These are phyloP conservation scores for Subacronicta megacephala DNA, from an alignment of 2,888 invertebrate species.

Conservation along the genomic window DNA sequence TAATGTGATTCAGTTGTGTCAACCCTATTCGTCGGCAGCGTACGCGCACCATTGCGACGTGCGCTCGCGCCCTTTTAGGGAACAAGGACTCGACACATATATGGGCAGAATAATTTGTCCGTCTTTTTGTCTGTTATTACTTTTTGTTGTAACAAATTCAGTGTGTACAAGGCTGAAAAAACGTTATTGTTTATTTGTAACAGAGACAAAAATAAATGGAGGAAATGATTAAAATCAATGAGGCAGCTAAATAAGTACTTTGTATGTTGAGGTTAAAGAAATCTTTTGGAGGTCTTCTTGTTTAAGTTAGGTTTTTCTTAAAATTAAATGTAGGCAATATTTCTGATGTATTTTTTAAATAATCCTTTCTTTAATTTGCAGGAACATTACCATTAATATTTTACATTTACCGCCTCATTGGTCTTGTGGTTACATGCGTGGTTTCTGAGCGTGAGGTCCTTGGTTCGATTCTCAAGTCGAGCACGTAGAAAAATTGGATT, in stretches of 20 bases:
- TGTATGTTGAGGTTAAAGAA: slow-evolving; percentile 19
- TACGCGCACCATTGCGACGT: slow-evolving; percentile 5
- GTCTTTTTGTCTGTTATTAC: slow-evolving; percentile 21
- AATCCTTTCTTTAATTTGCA: too few species aligned
- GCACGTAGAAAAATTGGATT: too few species aligned
- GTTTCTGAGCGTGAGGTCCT: too few species aligned
- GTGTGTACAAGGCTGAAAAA: slow-evolving; percentile 20
- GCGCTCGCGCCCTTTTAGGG: slow-evolving; percentile 47
- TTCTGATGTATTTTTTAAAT: too few species aligned
- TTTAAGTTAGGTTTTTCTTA: background rate
- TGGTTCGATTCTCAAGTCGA: too few species aligned
- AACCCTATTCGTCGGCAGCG: slow-evolving; percentile 31
- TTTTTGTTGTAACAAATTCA: slow-evolving; percentile 28
- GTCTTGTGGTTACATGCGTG: too few species aligned
- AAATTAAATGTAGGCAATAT: background rate
- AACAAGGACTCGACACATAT: slow-evolving; percentile 47
- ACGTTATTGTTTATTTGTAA: slow-evolving; percentile 25
- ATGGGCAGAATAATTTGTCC: slow-evolving; percentile 42
- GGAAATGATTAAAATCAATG: slow-evolving; percentile 32
- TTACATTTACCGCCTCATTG: too few species aligned
- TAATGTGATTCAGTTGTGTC: slow-evolving; percentile 4
- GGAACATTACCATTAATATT: too few species aligned
- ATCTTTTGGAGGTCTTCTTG: background rate
- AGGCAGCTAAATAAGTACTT: slow-evolving; percentile 27
- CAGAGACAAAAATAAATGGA: slow-evolving; percentile 8